phyloP scores from a whole-genome alignment of 2,888 invertebrate species.

The Microdon myrmicae region DNA sequence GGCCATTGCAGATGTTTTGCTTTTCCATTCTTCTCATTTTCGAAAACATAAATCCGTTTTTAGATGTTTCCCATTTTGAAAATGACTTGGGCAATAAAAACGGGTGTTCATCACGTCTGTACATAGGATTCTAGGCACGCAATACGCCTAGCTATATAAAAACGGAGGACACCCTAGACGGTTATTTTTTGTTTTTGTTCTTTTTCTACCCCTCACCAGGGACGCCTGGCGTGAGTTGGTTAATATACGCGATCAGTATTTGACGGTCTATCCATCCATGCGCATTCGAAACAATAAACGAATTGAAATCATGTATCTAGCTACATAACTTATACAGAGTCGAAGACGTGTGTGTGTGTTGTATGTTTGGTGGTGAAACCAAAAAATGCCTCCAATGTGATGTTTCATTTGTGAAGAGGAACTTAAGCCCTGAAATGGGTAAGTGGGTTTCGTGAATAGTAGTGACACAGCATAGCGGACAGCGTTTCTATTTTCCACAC shows the following conservation, averaged over 20 bases:
- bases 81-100: constrained; percentile 43
- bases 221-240: constrained; percentile 7
- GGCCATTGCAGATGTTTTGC: constrained; percentile 44
- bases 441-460: constrained; percentile 52
- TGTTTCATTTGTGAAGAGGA: constrained; percentile 47
- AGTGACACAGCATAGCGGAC: constrained; percentile 27
- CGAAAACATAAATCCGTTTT: constrained; percentile 30
- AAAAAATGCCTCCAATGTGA: constrained; percentile 48
- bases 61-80: constrained; percentile 50
- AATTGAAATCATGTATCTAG: constrained; percentile 36
- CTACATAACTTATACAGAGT: too few species aligned
- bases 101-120: constrained; percentile 18
- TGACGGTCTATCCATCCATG: constrained; percentile 23
- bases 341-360: too few species aligned
- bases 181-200: too few species aligned
- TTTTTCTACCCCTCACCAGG: constrained; percentile 24
- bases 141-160: constrained; percentile 32
- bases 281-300: constrained; percentile 39
- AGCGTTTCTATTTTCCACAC: constrained; percentile 32
- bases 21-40: constrained; percentile 14
- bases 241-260: constrained; percentile 10
- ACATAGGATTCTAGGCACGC: constrained; percentile 34
- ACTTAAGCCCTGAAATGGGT: constrained; percentile 51
- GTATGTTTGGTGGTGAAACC: too few species aligned
- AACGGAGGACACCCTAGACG: constrained; percentile 48